phyloP scores from a whole-genome alignment of 2,888 invertebrate genomes.

The Aleiodes leptofemur region DNA sequence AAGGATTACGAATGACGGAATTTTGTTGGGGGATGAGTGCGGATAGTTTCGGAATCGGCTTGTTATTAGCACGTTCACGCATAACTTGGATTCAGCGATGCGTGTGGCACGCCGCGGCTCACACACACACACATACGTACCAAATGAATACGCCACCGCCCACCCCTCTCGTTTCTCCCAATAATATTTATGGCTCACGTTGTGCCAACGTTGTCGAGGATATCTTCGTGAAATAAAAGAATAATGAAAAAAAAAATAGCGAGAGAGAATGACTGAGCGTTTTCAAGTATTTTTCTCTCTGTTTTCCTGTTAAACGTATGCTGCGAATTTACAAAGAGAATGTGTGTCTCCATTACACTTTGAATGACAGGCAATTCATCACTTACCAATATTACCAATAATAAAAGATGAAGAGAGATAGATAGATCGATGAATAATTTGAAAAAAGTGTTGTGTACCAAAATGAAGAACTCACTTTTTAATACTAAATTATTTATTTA shows the following conservation, averaged over 20 bases:
- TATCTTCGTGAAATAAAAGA: not conserved
- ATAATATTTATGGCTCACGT: slow-evolving; percentile 57
- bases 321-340: slow-evolving; percentile 34
- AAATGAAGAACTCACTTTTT: no score
- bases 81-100: slow-evolving; percentile 71
- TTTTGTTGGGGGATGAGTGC: slow-evolving; percentile 54
- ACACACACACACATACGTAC: slow-evolving; percentile 29
- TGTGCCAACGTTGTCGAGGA: slow-evolving; percentile 44
- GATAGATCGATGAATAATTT: not conserved
- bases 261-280: slow-evolving; percentile 7
- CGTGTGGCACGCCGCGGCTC: slow-evolving; percentile 57
- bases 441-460: no score
- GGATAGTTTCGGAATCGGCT: slow-evolving; percentile 68
- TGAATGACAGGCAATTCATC: slow-evolving; percentile 33
- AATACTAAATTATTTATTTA: no score
- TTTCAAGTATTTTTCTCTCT: slow-evolving; percentile 4
- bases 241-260: slow-evolving; percentile 21
- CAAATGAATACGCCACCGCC: slow-evolving; percentile 1
- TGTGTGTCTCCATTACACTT: slow-evolving; percentile 32
- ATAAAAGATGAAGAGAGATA: not conserved
- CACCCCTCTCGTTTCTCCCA: slow-evolving; percentile 34
- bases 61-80: slow-evolving; percentile 72
- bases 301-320: not conserved
- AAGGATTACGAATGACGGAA: slow-evolving; percentile 62
- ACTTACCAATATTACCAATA: not conserved